A percentile compares a stretch with the other conserved stretches of the same genome.
Evolutionary conservation across 2,888 invertebrate genomes (phyloP).

Genomic region (Macrosiphum euphorbiae): DNA sequence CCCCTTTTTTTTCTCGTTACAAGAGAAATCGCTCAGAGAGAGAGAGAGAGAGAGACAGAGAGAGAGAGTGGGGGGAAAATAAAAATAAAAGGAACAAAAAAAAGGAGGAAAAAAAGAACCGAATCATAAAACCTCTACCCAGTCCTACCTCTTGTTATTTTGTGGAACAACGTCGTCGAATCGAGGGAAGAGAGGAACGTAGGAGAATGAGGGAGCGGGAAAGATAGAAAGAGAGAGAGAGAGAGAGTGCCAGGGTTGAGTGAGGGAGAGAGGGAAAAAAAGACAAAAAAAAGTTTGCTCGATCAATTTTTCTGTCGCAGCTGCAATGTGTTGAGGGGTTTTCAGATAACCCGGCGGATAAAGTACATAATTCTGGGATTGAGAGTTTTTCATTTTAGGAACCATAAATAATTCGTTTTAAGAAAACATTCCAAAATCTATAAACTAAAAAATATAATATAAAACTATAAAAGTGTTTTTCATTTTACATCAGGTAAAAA

Average conservation of each 20-base stretch:
- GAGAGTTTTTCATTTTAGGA: conserved; percentile 45
- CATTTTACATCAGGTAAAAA: background rate
- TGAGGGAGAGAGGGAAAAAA: background rate
- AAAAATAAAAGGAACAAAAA: conserved; percentile 46
- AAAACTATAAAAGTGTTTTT: background rate
- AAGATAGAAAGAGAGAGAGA: background rate
- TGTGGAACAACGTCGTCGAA: conserved; percentile 53
- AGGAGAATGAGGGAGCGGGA: background rate
- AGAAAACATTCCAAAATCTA: conserved; percentile 22
- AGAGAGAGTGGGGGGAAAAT: background rate
- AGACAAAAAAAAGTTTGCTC: conserved; percentile 60
- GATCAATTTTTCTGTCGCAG: conserved; percentile 64
- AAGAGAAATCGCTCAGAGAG: conserved; percentile 61
- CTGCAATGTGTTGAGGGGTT: conserved; percentile 62
- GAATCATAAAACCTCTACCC: conserved; percentile 63
- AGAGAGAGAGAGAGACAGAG: background rate
- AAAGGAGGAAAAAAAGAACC: conserved; percentile 48
- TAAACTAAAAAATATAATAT: background rate
- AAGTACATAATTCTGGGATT: conserved; percentile 50
- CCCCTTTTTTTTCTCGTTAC: conserved; percentile 59
- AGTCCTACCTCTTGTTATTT: conserved; percentile 51
- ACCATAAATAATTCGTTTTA: conserved; percentile 25
- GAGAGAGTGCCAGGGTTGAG: background rate
- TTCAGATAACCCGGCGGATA: conserved; percentile 56
- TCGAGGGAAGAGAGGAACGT: background rate